Percentiles rank a stretch among this genome's conserved stretches.
phyloP scores from a whole-genome alignment of 2,113 vertebrate genomes.

The Typhlomys cinereus region DNA sequence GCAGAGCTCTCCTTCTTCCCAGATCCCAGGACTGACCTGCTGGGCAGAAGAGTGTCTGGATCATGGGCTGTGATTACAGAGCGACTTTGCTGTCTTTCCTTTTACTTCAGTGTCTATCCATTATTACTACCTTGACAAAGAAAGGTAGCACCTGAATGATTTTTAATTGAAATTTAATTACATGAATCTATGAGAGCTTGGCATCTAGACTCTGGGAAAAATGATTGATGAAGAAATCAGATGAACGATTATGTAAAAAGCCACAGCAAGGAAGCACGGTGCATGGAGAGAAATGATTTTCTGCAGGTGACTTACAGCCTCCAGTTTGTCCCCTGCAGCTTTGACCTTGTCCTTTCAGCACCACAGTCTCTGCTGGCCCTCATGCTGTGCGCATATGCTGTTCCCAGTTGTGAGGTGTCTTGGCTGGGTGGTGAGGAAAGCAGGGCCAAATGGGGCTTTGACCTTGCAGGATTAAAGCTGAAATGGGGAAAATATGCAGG shows the following conservation, averaged over 20 bases:
- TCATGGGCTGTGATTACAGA: background rate
- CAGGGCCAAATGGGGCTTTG: slow-evolving; percentile 7
- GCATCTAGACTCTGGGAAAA: background rate
- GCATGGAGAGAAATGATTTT: background rate
- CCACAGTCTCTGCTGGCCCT: background rate
- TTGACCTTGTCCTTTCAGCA: background rate
- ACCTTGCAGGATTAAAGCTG: background rate
- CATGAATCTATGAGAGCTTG: slow-evolving; percentile 6
- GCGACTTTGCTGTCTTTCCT: background rate
- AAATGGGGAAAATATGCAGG: background rate
- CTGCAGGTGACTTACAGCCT: background rate
- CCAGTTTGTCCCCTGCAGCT: background rate
- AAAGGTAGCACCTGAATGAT: background rate
- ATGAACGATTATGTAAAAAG: background rate
- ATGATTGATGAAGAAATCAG: background rate
- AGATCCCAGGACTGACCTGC: background rate
- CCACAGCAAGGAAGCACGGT: background rate
- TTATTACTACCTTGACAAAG: background rate
- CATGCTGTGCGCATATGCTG: background rate
- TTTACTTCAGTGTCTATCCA: slow-evolving; percentile 6
- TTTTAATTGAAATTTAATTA: slow-evolving; percentile 29
- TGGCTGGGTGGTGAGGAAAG: background rate
- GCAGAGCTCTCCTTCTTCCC: background rate
- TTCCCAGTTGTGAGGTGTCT: background rate
- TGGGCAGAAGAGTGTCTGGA: background rate